Evolutionary conservation across 37 sponge, comb jelly and placozoan genomes (phyloP).

Genomic region (Lycopodina hypogea): DNA sequence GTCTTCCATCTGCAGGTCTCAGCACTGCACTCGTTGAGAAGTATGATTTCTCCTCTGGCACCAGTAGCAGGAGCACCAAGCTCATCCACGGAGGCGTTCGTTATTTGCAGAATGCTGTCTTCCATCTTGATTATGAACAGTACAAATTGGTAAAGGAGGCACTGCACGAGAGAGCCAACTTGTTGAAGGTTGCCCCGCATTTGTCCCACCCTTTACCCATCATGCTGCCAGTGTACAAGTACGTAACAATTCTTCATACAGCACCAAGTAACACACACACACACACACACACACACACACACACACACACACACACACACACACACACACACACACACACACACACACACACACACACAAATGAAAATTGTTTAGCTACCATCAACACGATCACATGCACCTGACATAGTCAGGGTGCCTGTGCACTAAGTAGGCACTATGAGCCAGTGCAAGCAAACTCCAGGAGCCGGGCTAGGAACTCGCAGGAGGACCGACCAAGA

Average conservation of each 20-base stretch:
- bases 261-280: no score
- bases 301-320: conserved; percentile 6
- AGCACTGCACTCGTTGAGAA: conserved; percentile 90
- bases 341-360: no score
- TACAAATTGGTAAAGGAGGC: conserved; percentile 92
- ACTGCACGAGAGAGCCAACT: conserved; percentile 89
- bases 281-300: conserved; percentile 8
- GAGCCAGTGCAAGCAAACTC: no score
- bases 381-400: no score
- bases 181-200: conserved; percentile 93
- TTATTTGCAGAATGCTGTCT: conserved; percentile 95
- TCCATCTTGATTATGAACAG: conserved; percentile 90
- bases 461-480: no score
- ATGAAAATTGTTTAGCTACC: no score
- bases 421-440: no score
- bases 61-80: conserved; percentile 97
- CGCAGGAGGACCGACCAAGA: no score
- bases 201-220: conserved; percentile 92
- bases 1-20: conserved; percentile 57
- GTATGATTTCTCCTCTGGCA: conserved; percentile 96
- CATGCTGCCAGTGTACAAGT: conserved; percentile 97
- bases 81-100: conserved; percentile 99
- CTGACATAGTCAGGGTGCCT: no score
- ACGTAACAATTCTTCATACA: not conserved
- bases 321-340: conserved; percentile 4